A percentile compares a stretch with the other conserved stretches of the same genome.
phyloP scores from a whole-genome alignment of 2,888 invertebrate genomes.

The Tridacna crocea region DNA sequence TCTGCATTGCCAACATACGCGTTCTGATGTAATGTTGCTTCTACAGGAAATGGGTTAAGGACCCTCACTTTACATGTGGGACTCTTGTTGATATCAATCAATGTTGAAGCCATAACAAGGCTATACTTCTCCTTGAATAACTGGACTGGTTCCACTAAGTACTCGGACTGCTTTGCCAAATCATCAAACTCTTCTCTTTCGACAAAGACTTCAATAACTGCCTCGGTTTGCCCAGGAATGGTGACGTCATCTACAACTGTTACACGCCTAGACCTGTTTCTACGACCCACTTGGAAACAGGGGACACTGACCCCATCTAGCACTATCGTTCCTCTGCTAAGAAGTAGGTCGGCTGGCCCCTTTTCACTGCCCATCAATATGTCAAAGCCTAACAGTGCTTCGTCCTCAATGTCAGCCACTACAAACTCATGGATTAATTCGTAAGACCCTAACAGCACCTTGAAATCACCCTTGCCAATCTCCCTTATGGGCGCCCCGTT shows the following conservation, averaged over 20 bases:
- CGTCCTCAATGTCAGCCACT: conserved; percentile 40
- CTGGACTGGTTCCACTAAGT: conserved; percentile 25
- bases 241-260: conserved; percentile 18
- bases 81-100: conserved; percentile 31
- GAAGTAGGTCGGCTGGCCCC: conserved; percentile 24
- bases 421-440: conserved; percentile 14
- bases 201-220: conserved; percentile 25
- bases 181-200: conserved; percentile 26
- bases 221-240: conserved; percentile 23
- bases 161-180: background rate
- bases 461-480: conserved; percentile 11
- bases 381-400: conserved; percentile 21
- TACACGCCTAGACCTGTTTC: conserved; percentile 3
- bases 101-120: conserved; percentile 28
- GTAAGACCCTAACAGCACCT: background rate
- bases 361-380: conserved; percentile 9
- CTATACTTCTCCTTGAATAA: conserved; percentile 16
- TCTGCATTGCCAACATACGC: conserved; percentile 36
- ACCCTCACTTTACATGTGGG: conserved; percentile 36
- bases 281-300: conserved; percentile 13
- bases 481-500: background rate
- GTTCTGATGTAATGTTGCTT: conserved; percentile 17
- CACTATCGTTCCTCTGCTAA: conserved; percentile 16
- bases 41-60: conserved; percentile 30
- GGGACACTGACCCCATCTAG: conserved; percentile 17